Evolutionary conservation across 2,888 invertebrate genomes (phyloP).

Genomic region (Galeruca laticollis): DNA sequence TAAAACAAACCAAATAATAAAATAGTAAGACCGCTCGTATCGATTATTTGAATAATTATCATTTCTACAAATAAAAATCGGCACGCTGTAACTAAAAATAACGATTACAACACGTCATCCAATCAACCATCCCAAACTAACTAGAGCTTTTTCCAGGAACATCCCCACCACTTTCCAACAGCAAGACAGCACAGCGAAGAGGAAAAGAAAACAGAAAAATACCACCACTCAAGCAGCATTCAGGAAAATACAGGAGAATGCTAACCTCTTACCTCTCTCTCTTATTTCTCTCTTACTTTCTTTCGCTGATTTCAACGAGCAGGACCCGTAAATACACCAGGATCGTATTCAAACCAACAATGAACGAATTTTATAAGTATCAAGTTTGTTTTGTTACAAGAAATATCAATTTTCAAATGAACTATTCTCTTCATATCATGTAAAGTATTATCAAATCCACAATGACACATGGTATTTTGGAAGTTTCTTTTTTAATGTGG

Average conservation of each 20-base stretch:
- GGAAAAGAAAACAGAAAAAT: slow-evolving; percentile 42
- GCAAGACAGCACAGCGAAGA: slow-evolving; percentile 16
- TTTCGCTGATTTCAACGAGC: slow-evolving; percentile 41
- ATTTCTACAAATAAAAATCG: slow-evolving; percentile 3
- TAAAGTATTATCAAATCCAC: too few relatives aligned
- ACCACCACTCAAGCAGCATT: slow-evolving; percentile 43
- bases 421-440: too few relatives aligned
- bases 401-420: too few relatives aligned
- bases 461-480: too few relatives aligned
- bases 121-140: slow-evolving; percentile 27
- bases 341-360: not conserved
- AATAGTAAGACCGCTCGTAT: not conserved
- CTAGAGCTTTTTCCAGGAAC: slow-evolving; percentile 36
- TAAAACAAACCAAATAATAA: too few relatives aligned
- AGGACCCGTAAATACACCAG: slow-evolving; percentile 27
- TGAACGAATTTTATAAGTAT: not conserved
- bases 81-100: slow-evolving; percentile 20
- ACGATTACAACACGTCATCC: slow-evolving; percentile 17
- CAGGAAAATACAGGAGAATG: slow-evolving; percentile 48
- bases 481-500: too few relatives aligned
- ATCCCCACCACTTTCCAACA: slow-evolving; percentile 29
- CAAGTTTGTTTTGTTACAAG: too few relatives aligned
- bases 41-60: not conserved
- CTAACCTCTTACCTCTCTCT: slow-evolving; percentile 46
- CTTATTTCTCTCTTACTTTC: slow-evolving; percentile 47